Evolutionary conservation across 2,113 vertebrate species (phyloP).

Genomic region (Oreotrochilus melanogaster): DNA sequence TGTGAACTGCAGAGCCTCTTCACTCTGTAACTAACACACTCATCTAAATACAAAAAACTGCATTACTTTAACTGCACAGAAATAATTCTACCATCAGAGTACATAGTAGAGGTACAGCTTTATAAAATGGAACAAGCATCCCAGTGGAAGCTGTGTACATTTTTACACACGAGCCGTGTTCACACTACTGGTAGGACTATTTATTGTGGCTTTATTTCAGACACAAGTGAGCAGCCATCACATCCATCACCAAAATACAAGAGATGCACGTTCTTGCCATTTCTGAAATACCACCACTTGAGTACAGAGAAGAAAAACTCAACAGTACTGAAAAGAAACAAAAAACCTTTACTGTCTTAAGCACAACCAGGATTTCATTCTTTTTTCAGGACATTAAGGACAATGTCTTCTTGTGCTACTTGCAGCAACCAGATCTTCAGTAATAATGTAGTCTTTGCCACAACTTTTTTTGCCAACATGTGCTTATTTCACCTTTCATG

Average conservation of each 20-base stretch:
- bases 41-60: background rate
- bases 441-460: no score
- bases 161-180: background rate
- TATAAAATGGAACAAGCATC: background rate
- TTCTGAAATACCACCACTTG: background rate
- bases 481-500: background rate
- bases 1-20: background rate
- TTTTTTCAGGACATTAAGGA: background rate
- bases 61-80: background rate
- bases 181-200: background rate
- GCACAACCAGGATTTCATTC: background rate
- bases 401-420: no score
- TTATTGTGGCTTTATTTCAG: background rate
- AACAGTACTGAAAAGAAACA: background rate
- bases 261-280: background rate
- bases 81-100: background rate
- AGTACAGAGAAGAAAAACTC: background rate
- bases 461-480: background rate
- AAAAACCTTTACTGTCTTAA: background rate
- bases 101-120: background rate
- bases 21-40: background rate
- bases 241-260: background rate
- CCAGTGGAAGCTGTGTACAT: background rate
- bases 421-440: background rate
- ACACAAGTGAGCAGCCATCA: background rate